Evolutionary conservation across 2,888 invertebrate species (phyloP), one percentile per base, ranked within the genome.

Genomic region (Pogonocherus hispidulus): DNA sequence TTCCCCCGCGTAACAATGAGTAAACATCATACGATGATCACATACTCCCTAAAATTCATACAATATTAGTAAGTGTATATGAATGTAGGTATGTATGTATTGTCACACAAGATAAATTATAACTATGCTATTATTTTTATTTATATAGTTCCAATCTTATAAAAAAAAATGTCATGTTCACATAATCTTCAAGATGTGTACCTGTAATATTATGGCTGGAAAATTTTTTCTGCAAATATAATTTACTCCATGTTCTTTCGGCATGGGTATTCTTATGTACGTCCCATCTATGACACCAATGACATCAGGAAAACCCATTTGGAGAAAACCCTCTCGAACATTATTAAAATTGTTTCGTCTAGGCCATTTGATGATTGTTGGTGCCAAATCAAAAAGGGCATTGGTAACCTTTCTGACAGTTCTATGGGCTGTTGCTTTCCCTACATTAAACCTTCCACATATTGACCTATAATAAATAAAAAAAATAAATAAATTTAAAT

Each of bases 221-320:
- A 57, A 57, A 57, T 52, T 46, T 60, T 59, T 64, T 47, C 68
- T 16, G 55, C 54, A 56, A 32, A 64, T 59, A 41, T 64, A 68
- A 22, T 60, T 60, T n/a, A 52, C n/a, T n/a, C 68, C 64, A 68
- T 64, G 60, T 27, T 68, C 46, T 57, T 68, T 68, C n/a, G 57
- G 63, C 44, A 63, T 57, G 1, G 51, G 59, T 23, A 67, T 67
- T 63, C 16, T n/a, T 20, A 67, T 51, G 52, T 67, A 56, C 23
- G 27, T 63, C 14, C 57, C 67, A 47, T 47, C 51, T 19, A 66
- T 59, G 16, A 59, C 59, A 8, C 68, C 63, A 41, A 67, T 56
- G 16, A 63, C 63, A 55, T 56, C 32, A 9, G 56, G 63, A 18
- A 63, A 67, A 54, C 60, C 66, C 23, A 41, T 18, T 18, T 37